Evolutionary conservation across 2,888 invertebrate species (phyloP).

Genomic region (Melieria omissa): DNA sequence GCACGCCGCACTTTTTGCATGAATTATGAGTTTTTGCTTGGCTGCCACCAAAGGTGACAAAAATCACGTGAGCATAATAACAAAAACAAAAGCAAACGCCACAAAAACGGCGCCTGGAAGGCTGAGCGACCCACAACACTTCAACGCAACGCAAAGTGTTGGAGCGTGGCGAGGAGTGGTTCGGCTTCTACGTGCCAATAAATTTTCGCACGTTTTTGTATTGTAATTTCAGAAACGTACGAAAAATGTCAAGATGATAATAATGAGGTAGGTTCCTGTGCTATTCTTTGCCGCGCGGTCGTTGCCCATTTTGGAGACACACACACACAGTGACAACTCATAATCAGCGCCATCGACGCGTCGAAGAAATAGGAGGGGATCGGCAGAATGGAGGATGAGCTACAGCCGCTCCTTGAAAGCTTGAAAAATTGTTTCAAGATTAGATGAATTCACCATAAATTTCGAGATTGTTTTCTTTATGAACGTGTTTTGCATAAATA

Average conservation of each 20-base stretch:
- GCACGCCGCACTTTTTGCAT: conserved; percentile 41
- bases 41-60: conserved; percentile 53
- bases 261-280: conserved; percentile 46
- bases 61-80: conserved; percentile 44
- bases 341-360: too few species aligned
- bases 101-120: conserved; percentile 2
- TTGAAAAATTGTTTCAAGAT: conserved; percentile 57
- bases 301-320: conserved; percentile 14
- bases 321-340: too few species aligned
- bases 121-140: not conserved
- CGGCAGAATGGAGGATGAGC: not conserved
- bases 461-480: conserved; percentile 46
- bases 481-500: conserved; percentile 48
- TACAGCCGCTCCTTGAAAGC: conserved; percentile 37
- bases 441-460: conserved; percentile 51
- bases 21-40: conserved; percentile 54
- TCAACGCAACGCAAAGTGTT: conserved; percentile 14
- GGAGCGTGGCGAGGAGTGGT: conserved; percentile 13
- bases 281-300: not conserved
- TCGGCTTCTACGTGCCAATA: conserved; percentile 54
- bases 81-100: conserved; percentile 51
- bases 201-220: conserved; percentile 67
- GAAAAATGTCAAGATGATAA: conserved; percentile 56
- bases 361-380: too few species aligned
- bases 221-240: conserved; percentile 55